Evolutionary conservation across 2,113 vertebrate genomes (phyloP), one percentile per base, ranked within the genome.

Genomic region (Pluvianellus socialis): DNA sequence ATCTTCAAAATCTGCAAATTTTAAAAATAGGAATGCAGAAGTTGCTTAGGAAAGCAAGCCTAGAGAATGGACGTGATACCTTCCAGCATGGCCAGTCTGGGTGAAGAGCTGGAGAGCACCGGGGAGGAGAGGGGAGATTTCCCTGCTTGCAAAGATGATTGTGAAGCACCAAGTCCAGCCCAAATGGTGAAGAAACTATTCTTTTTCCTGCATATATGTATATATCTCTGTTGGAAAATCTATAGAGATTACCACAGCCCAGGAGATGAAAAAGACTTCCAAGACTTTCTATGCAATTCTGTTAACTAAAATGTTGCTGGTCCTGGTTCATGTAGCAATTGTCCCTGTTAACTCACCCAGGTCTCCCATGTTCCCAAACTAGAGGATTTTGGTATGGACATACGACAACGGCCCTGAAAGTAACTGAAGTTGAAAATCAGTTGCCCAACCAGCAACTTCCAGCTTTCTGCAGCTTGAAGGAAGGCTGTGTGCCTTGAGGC

Each of bases 11-110:
- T 71, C 56, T 84, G 63, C 47, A 80, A 7, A 40, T 95, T 91
- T 92, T 85, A 90, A 91, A 96, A 92, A 81, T 55, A 94, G 82
- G 71, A 94, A 83, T 86, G 85, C 52, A 94, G 86, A 94, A 96
- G 89, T 47, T 86, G 22, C 59, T 86, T 8, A 27, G 47, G 33
- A 56, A 89, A 75, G 32, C 22, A 45, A 0, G 28, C n/a, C 28
- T 73, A n/a, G 70, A 95, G 85, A 95, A 90, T 55, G 40, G 28
- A 42, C 63, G 62, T 91, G 49, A 45, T 0, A 3, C 52, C 22
- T 52, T 81, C 63, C 76, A 70, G 52, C 23, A 42, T 4, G 58
- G 40, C 52, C 42, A 50, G 42, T 42, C 30, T 58, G 47, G 18
- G 8, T 58, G 17, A 9, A 18, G 18, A 66, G 16, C 38, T 86